These are phyloP conservation scores for Sebastes hopkinsi DNA, from an alignment of 2,797 vertebrate species.

Conservation along the genomic window DNA sequence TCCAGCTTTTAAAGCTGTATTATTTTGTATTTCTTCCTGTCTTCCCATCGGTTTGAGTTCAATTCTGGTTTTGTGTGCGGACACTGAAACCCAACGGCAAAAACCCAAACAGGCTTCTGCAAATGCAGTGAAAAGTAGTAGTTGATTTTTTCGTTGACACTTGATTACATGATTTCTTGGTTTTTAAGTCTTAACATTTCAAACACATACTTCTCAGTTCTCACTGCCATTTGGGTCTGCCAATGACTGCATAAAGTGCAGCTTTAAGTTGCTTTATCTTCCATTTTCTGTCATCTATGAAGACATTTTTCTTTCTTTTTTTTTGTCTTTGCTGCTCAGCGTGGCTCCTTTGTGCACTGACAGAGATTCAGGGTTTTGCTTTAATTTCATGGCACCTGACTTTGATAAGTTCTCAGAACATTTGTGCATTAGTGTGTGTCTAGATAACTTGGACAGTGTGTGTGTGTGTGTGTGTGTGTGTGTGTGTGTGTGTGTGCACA, in stretches of 20 bases:
- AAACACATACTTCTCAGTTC: neutral
- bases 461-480: neutral
- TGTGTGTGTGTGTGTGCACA: neutral
- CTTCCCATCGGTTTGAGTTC: neutral
- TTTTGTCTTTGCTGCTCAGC: neutral
- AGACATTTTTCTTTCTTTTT: neutral
- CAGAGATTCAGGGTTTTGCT: neutral
- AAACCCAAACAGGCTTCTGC: neutral
- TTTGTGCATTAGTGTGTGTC: conserved; percentile 5
- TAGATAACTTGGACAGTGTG: neutral
- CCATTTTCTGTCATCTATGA: neutral
- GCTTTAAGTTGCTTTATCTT: neutral
- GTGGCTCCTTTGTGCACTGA: conserved; percentile 10
- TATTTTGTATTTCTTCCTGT: neutral
- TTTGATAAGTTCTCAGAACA: neutral
- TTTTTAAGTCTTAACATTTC: conserved; percentile 8
- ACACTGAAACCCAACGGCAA: neutral
- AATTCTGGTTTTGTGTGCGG: neutral
- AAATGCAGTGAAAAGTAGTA: neutral
- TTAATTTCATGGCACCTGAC: neutral
- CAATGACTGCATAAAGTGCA: neutral
- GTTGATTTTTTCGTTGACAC: neutral
- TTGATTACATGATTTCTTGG: neutral
- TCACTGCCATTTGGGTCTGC: neutral
- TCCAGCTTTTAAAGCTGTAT: neutral